Conservation (phyloP, 2,888 invertebrate genomes). For the Hipparchia semele region DNA sequence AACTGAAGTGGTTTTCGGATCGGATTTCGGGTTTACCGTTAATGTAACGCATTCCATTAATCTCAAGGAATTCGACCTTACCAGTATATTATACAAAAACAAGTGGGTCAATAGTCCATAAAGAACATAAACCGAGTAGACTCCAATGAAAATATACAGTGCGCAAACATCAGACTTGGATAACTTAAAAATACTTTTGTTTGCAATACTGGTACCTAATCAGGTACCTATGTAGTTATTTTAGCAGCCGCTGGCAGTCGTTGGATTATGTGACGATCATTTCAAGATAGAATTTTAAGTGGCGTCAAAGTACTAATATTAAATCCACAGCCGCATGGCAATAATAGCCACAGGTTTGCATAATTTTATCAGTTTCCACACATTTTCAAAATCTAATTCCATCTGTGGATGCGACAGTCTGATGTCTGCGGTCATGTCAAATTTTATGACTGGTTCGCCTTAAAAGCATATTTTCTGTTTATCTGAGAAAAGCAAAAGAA, state of each 20-base stretch:
- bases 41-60: conserved; percentile 26
- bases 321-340: no score
- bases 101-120: conserved; percentile 22
- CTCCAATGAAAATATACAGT: conserved; percentile 3
- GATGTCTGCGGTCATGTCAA: not conserved
- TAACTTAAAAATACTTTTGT: not conserved
- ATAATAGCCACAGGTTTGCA: no score
- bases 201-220: no score
- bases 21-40: conserved; percentile 25
- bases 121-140: not conserved
- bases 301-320: no score
- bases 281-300: no score
- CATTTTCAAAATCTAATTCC: no score
- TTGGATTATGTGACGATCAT: no score
- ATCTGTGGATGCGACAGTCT: not conserved
- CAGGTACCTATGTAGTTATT: no score
- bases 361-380: no score
- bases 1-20: conserved; percentile 24
- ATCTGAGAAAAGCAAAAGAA: not conserved
- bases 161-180: not conserved
- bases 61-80: conserved; percentile 27
- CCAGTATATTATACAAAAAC: conserved; percentile 8
- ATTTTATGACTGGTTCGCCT: not conserved
- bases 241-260: no score
- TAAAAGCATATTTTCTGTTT: conserved; percentile 6